Evolutionary conservation across 2,888 invertebrate genomes (phyloP), one percentile per base, ranked within the genome.

Genomic region (Acanthosepion esculentum): DNA sequence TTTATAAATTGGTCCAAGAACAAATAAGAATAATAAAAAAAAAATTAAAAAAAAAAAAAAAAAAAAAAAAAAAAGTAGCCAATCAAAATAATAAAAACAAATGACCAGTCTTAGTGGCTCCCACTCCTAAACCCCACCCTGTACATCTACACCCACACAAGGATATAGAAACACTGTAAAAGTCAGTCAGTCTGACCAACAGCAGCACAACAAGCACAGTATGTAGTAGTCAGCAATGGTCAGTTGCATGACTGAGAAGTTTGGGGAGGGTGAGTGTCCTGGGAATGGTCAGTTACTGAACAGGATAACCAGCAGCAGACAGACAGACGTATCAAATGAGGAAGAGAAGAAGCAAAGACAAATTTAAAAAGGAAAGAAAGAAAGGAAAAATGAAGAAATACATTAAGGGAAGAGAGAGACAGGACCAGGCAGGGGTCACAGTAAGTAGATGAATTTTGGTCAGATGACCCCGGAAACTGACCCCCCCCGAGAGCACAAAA

Each of bases 1-100:
- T 78, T 78, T n/a, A 78, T 78, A 78, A n/a, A n/a, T 78, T 78
- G 78, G 78, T 78, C 78, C 78, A 78, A 78, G 78, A 78, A 78
- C 59, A 78, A 78, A 78, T 78, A 33, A 41, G 1, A 41, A 41
- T 41, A 41, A 41, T 3, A 41, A 41, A 41, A 78, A 23, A 26
- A 78, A 78, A 78, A 78, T n/a, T n/a, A 41, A 41, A 41, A 41
- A 41, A 78, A 23, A 26, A 78, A 78, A 78, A 78, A 78, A 64
- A 64, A 64, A 64, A 64, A 64, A 64, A 64, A 64, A 64, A 64
- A 64, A 29, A 78, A 64, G 26, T 20, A 12, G n/a, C 15, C n/a
- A n/a, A 78, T 78, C 78, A 33, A 78, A 78, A 78, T n/a, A 78
- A 33, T 33, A 23, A 78, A 41, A n/a, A 78, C 78, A 78, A n/a